Evolutionary conservation across 2,888 invertebrate genomes (phyloP).

Genomic region (Stenotaenia linearis): DNA sequence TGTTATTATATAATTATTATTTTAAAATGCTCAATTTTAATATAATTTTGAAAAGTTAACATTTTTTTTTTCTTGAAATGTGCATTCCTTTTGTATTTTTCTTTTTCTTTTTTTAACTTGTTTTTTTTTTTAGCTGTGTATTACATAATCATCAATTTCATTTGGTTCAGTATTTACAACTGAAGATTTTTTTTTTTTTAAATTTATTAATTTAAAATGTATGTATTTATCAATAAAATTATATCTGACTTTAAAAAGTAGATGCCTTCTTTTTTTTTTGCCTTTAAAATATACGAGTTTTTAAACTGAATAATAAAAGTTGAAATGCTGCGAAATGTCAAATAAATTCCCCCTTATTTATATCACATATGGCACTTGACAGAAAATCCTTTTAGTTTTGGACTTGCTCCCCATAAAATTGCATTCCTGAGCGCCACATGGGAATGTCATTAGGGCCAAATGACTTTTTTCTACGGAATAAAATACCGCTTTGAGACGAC

Average conservation of each 20-base stretch:
- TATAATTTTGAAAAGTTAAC: background rate
- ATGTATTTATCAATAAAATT: constrained; percentile 6
- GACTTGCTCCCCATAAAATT: background rate
- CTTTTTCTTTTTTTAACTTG: no score
- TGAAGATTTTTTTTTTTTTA: background rate
- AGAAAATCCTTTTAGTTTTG: background rate
- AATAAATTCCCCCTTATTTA: background rate
- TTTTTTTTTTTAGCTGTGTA: background rate
- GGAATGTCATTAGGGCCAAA: constrained; percentile 11
- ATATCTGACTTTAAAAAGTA: background rate
- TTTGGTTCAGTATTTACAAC: background rate
- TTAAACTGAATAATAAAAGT: no score
- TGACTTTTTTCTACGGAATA: constrained; percentile 2
- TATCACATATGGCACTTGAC: background rate
- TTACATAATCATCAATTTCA: background rate
- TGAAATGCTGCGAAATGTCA: background rate
- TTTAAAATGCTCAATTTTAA: background rate
- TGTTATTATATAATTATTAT: background rate
- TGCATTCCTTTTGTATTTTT: background rate
- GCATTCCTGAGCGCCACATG: constrained; percentile 11
- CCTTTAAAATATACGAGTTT: no score
- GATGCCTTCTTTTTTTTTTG: background rate
- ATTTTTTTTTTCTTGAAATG: no score
- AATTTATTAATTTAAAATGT: background rate
- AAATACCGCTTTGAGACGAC: constrained; percentile 14